A percentile compares a stretch with the other conserved stretches of the same genome.
phyloP scores from a whole-genome alignment of 2,113 vertebrate genomes.

The Hymenochirus boettgeri region DNA sequence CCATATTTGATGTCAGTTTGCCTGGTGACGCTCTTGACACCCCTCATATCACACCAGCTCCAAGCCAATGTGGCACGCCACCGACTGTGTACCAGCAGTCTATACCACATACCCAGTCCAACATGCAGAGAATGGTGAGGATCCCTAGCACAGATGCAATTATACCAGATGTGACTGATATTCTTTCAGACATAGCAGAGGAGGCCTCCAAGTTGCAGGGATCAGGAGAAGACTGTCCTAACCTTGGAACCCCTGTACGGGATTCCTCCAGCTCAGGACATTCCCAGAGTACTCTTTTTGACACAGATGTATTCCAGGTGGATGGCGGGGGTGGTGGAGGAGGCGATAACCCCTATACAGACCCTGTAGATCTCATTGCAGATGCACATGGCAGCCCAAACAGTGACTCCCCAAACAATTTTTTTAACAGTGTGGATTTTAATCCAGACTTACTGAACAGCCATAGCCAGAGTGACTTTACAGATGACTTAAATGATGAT shows the following conservation, averaged over 20 bases:
- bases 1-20: constrained; percentile 94
- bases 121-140: constrained; percentile 81
- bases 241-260: constrained; percentile 86
- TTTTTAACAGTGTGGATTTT: constrained; percentile 92
- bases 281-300: constrained; percentile 89
- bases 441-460: constrained; percentile 87
- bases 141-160: constrained; percentile 96
- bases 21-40: constrained; percentile 88
- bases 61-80: constrained; percentile 93
- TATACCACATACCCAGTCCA: constrained; percentile 66
- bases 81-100: constrained; percentile 73
- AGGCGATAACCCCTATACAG: constrained; percentile 89
- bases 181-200: constrained; percentile 92
- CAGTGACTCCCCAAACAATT: constrained; percentile 89
- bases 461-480: constrained; percentile 78
- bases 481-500: constrained; percentile 88
- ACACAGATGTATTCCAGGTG: constrained; percentile 89
- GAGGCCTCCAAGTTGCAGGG: constrained; percentile 81
- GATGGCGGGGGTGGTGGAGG: constrained; percentile 57
- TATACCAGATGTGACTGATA: constrained; percentile 90
- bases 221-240: constrained; percentile 78
- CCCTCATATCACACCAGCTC: constrained; percentile 92
- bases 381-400: constrained; percentile 87
- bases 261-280: constrained; percentile 95
- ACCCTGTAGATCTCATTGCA: constrained; percentile 89